phyloP scores from a whole-genome alignment of 2,113 vertebrate species.

The Silurus meridionalis region DNA sequence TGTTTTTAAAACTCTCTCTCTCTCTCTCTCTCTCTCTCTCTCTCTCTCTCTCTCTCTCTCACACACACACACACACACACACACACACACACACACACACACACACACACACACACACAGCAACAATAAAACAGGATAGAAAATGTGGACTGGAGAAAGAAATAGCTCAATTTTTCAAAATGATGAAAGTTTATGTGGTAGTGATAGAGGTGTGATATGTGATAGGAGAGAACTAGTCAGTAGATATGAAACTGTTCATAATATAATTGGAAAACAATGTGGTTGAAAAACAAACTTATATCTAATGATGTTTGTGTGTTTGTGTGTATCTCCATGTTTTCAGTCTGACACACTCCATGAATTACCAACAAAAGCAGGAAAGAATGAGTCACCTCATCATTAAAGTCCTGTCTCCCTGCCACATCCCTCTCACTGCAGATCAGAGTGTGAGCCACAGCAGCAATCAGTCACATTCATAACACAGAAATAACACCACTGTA shows the following conservation, averaged over 20 bases:
- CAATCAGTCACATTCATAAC: slow-evolving; percentile 46
- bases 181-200: not conserved
- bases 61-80: too few species aligned
- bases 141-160: not conserved
- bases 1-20: too few species aligned
- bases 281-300: not conserved
- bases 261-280: not conserved
- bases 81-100: too few species aligned
- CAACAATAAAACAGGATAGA: not conserved
- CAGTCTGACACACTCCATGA: not conserved
- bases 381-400: slow-evolving; percentile 26
- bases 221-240: not conserved
- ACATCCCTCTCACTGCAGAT: slow-evolving; percentile 48
- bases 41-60: too few species aligned
- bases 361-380: slow-evolving; percentile 10
- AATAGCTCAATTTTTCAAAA: not conserved
- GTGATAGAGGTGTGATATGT: not conserved
- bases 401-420: slow-evolving; percentile 17
- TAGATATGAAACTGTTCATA: not conserved
- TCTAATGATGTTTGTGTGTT: not conserved
- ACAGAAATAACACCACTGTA: slow-evolving; percentile 31
- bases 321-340: slow-evolving; percentile 1
- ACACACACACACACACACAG: too few species aligned
- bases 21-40: too few species aligned
- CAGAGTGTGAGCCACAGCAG: slow-evolving; percentile 44